Evolutionary conservation across 2,888 invertebrate genomes (phyloP), one percentile per base, ranked within the genome.

Genomic region (Falcaria lacertinaria): DNA sequence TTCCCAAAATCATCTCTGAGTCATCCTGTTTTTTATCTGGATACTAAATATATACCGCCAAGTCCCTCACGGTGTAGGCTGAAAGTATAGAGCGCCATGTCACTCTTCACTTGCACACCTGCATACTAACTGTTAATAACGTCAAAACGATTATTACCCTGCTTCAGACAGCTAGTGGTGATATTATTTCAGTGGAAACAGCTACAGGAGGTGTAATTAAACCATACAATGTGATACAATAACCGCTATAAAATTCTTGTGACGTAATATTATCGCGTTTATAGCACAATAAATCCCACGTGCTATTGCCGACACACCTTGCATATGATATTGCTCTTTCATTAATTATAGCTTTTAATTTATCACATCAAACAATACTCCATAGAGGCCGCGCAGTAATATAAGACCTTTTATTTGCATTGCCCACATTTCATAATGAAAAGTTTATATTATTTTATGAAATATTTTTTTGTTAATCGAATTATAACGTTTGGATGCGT

Each of bases 321-420:
- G 57, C 62, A 47, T 48, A 47, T 47, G 49, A 55, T 72, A 75
- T 69, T 64, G 67, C 69, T 69, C 69, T 75, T 73, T 68, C 64
- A 79, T 80, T 79, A 77, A 81, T 80, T 78, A 78, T 69, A 55
- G 60, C 55, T 72, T 74, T 77, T 73, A 81, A 80, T 80, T 78
- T n/a, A n/a, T n/a, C n/a, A n/a, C n/a, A n/a, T n/a, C n/a, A n/a
- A n/a, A n/a, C n/a, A n/a, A n/a, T n/a, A n/a, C n/a, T n/a, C n/a
- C n/a, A n/a, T n/a, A 62, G 62, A 67, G 64, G 65, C 49, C 43
- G 43, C 44, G n/a, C n/a, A 49, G 45, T 64, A 56, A 73, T 69
- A 64, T 71, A 77, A 57, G 68, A 68, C 65, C 61, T 70, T 74
- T 74, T 72, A 68, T 74, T 74, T 74, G 68, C 62, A 62, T 64